Base-by-base conservation (phyloP, 1,140 invertebrate genomes). In the Apis florea region DNA sequence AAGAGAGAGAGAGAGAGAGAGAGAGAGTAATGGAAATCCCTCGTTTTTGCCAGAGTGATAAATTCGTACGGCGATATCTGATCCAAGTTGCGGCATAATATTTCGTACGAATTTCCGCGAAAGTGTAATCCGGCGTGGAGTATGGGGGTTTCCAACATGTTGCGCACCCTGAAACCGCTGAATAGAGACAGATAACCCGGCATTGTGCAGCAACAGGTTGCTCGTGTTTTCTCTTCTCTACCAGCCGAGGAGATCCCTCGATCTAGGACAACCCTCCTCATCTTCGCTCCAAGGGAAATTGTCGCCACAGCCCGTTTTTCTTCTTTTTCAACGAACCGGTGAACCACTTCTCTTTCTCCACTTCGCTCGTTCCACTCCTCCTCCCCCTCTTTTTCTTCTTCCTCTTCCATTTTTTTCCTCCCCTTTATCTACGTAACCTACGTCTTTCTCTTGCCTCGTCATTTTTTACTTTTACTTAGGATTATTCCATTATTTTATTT, bases 121-220 rank as follows among this genome's bases (percentile, higher is more conserved):
- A 72, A 86, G 59, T 69, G 69, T 82, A 68, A 76, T 54, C 79
- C 49, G 26, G 66, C 15, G 54, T 72, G 49, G 72, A 61, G 10
- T 40, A 40, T 40, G 68, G 49, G 13, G 56, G 51, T 59, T 85
- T 63, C 77, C 79, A 82, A 86, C 85, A 77, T 86, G 85, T 86
- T 86, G 84, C 85, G 64, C 67, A 4, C 74, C 53, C 53, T 47
- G 61, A 66, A 51, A 71, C 75, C 54, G 40, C 53, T 56, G 26
- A 54, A 73, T 40, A 49, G 66, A 77, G 83, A 86, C 72, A 82
- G 73, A 78, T 82, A 85, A 74, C 59, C 79, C 73, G 58, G 47
- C 53, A 73, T 64, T 74, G 67, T 59, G 49, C 59, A 63, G 85
- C 85, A 86, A 86, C 85, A 86, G 85, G 85, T 86, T 86, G 85